Evolutionary conservation across 2,888 invertebrate genomes (phyloP), one percentile per base, ranked within the genome.

Genomic region (Parnassius glacialis): DNA sequence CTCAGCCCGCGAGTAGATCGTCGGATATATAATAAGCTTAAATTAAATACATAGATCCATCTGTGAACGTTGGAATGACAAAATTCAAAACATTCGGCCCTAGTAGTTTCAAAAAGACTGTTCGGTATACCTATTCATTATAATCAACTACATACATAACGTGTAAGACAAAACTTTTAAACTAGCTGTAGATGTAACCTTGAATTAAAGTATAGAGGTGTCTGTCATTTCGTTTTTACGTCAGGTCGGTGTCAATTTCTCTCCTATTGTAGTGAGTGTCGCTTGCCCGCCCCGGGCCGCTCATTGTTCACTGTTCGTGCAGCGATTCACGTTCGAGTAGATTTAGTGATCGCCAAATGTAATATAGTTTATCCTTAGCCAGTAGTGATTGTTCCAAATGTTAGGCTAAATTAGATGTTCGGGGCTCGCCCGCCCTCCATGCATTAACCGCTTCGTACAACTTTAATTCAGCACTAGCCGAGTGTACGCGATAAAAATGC

Each of bases 1-100:
- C 48, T 43, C 48, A 9, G 13, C 75, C 78, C 71, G 68, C 78
- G 71, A 75, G 79, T 78, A 82, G 79, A 76, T 75, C 75, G 74
- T 74, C 70, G 73, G 71, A 70, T 76, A 69, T 71, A 68, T 61
- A 56, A 74, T 87, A 83, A 84, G 83, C 84, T 84, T 87, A 78
- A 76, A 81, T 78, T 74, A 74, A 65, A 66, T 74, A 77, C 75
- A 81, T 87, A 88, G 81, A 87, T 80, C 81, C 85, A 87, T 86
- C 83, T 83, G 82, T 84, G 82, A 84, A 80, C 69, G 83, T 90
- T 90, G 85, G 84, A 80, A 82, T 80, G 82, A 85, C 87, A 90
- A 90, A 90, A 90, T 89, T 79, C 81, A 85, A 92, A 92, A 89
- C 92, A 93, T 93, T 93, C 91, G 94, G 93, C 93, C 93, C 92